Evolutionary conservation across 2,797 vertebrate species (phyloP), one percentile per base, ranked within the genome.

Genomic region (Pangasius mekongensis): DNA sequence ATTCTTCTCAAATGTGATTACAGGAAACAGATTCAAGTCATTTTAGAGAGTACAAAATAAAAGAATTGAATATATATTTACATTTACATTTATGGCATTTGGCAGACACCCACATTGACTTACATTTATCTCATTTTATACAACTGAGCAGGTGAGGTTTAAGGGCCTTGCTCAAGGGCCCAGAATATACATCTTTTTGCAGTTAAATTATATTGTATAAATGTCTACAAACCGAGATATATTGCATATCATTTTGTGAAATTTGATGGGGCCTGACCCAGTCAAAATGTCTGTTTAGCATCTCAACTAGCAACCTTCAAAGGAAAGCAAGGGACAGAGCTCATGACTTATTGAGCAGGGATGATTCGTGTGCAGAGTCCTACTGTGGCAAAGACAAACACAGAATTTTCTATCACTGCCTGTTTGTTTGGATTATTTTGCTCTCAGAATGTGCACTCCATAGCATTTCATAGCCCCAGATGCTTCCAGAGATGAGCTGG

Each of bases 311-410:
- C 78, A 62, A 82, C 33, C 56, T 60, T 82, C 22, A 82, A 89
- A 91, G 88, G 82, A 88, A 88, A 86, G 87, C 80, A 76, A 89
- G 90, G 90, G 80, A 89, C 67, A 82, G 66, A 89, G 88, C 90
- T 93, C 92, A 93, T 93, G 91, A 92, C 92, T 92, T 92, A 92
- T 92, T 92, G 90, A 92, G 90, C 82, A 92, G 92, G 88, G 84
- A 89, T 88, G 89, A 89, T 91, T 89, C 82, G 82, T 87, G 88
- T 89, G 86, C 86, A 90, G 71, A 86, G 89, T 92, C 90, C 90
- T 91, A 91, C 90, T 69, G 90, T 87, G 91, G 85, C 90, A 87
- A 87, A 91, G 88, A 90, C 90, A 92, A 90, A 92, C 89, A 92
- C 87, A 84, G 87, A 91, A 91, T 92, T 91, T 91, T 93, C 87